Percentiles rank a stretch among this genome's conserved stretches.
Conservation (phyloP, 2,797 vertebrate genomes). For the Spondyliosoma cantharus region DNA sequence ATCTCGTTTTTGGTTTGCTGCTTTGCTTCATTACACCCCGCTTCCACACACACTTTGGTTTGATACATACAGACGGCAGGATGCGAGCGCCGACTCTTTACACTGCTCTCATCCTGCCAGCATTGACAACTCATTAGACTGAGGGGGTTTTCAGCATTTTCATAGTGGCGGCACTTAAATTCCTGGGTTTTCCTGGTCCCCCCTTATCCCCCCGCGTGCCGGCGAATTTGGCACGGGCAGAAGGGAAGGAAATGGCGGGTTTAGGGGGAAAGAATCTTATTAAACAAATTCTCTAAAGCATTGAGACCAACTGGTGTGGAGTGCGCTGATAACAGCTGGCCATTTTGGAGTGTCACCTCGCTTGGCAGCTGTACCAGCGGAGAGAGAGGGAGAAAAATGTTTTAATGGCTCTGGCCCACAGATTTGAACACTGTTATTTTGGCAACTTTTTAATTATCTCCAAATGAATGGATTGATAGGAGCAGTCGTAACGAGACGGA, state of each 20-base stretch:
- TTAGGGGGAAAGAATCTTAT: conserved; percentile 75
- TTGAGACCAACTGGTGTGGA: conserved; percentile 85
- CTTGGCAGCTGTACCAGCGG: conserved; percentile 70
- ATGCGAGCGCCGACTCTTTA: conserved; percentile 59
- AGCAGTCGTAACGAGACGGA: conserved; percentile 51
- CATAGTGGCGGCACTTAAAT: conserved; percentile 73
- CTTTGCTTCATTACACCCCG: conserved; percentile 12
- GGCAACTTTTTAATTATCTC: conserved; percentile 82
- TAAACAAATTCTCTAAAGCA: conserved; percentile 84
- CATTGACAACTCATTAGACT: conserved; percentile 81
- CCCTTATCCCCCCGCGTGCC: conserved; percentile 66
- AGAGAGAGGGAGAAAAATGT: conserved; percentile 60
- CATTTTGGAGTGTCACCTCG: conserved; percentile 82
- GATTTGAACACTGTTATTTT: conserved; percentile 79
- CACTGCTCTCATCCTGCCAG: conserved; percentile 55
- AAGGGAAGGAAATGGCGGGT: conserved; percentile 62
- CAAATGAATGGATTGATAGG: conserved; percentile 81
- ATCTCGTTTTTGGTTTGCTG: conserved; percentile 21
- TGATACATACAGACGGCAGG: conserved; percentile 43
- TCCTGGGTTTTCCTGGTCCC: conserved; percentile 70
- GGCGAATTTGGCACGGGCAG: conserved; percentile 76
- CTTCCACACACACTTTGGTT: conserved; percentile 10
- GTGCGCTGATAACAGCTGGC: conserved; percentile 85
- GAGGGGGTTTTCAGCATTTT: conserved; percentile 76
- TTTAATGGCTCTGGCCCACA: conserved; percentile 75